Base-by-base conservation (phyloP, 2,888 invertebrate genomes). In the Nomada fabriciana region DNA sequence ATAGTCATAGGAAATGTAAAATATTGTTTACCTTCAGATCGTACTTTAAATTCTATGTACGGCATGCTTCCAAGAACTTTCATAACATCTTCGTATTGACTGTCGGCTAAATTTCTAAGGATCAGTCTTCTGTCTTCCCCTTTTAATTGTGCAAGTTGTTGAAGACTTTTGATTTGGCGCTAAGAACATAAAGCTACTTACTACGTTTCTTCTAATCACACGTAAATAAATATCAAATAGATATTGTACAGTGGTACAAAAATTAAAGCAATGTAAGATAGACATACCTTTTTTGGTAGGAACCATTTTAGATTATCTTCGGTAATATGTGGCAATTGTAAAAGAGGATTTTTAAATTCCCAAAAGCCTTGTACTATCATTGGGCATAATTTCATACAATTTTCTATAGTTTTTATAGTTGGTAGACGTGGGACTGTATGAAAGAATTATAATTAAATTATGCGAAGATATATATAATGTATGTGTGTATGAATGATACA, bases 281-380 rank as follows among this genome's bases (percentile, higher is more conserved):
- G 9, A 43, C 13, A 36, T 91, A 95, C 95, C 94, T 98, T 98
- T 90, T 98, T 97, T 71, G 97, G 96, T 87, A 96, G 96, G 90
- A 98, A 98, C 94, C 97, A 97, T 92, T 97, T 97, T 61, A 98
- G 94, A 94, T 98, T 97, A 89, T 99, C 98, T 87, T 98, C 98
- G 11, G 96, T 97, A 76, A 99, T 96, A 92, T 99, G 98, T 1
- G 99, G 99, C 82, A 99, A 94, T 94, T 99, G 99, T 18, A 99
- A 95, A 42, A 99, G 94, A 0, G 99, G 98, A 83, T 98, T 98
- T 94, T 98, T 98, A 93, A 96, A 97, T 91, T 99, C 98, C 98
- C 99, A 99, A 77, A 99, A 95, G 0, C 97, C 99, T 95, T 99
- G 99, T 3, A 99, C 98, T 77, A 99, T 96, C 98, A 99, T 98